Conservation (phyloP, 2,113 vertebrate species). For the Parotia lawesii region DNA sequence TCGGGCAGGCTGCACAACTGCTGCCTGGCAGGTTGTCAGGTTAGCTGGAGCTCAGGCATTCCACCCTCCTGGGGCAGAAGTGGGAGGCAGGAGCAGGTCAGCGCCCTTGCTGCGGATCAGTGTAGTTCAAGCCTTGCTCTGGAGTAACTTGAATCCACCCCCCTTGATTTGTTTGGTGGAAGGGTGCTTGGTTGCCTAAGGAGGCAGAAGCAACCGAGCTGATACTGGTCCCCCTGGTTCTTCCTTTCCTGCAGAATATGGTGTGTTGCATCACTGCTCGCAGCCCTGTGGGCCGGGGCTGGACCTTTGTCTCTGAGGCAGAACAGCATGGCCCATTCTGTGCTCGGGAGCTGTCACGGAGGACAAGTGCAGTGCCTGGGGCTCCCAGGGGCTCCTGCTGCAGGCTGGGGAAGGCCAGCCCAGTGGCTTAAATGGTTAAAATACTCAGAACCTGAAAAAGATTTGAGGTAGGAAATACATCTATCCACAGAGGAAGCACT, state of each 20-base stretch:
- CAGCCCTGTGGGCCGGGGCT: neutral
- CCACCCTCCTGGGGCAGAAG: neutral
- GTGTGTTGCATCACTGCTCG: neutral
- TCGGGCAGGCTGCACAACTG: neutral
- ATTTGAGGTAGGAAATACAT: neutral
- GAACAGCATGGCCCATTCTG: neutral
- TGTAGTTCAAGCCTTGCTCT: neutral
- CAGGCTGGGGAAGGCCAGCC: neutral
- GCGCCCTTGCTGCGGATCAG: fast-evolving
- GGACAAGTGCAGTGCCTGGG: neutral
- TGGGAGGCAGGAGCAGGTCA: neutral
- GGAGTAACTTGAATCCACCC: neutral
- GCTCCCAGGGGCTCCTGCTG: neutral
- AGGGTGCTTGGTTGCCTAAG: neutral
- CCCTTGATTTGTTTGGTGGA: too few species aligned
- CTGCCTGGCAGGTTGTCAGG: neutral
- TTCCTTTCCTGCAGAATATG: neutral
- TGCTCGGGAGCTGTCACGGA: neutral
- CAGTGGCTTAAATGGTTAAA: fast-evolving
- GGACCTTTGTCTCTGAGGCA: neutral
- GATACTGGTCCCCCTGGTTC: neutral
- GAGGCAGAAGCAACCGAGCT: neutral
- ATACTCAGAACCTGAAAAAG: neutral
- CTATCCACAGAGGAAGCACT: neutral
- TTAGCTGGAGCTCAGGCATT: fast-evolving